Evolutionary conservation across 2,888 invertebrate genomes (phyloP), one percentile per base, ranked within the genome.

Genomic region (Invenusta paracnida): DNA sequence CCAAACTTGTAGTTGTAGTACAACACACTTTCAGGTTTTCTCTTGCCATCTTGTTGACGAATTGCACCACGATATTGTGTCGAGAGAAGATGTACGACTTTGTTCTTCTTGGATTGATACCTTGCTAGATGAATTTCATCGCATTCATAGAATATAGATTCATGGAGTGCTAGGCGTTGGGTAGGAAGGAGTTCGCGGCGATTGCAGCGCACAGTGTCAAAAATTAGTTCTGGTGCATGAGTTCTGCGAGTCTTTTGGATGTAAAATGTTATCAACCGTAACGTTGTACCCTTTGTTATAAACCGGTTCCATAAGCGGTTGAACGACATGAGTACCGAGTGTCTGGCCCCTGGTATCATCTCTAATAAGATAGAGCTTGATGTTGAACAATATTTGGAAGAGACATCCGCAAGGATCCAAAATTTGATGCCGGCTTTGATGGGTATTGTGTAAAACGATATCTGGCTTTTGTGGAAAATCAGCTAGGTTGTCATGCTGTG

Each of bases 221-320:
- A 2, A 27, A 11, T 79, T 25, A n/a, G 2, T 2, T 2, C n/a
- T 79, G 5, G 79, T n/a, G n/a, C 79, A 79, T 25, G 79, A 79
- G 79, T 25, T 79, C 28, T 23, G 79, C 79, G 25, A 79, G 79
- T 79, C 28, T 23, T 79, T 11, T 79, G 79, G 79, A 11, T 25
- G 5, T 79, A 79, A 79, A 79, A 79, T 11, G 29, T 79, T 79
- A 29, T 79, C 79, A 79, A 79, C n/a, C 2, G 79, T 79, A 23
- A 79, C 79, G 29, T 79, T 79, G 79, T 79, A 79, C 29, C 79
- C 79, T 5, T 79, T 79, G 79, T 79, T 79, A 79, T 79, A 79
- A 79, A 79, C 5, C 23, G 25, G 79, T 79, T 79, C 79, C 79
- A 79, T 79, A 79, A n/a, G 79, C 5, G 79, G 2, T 79, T 79